Evolutionary conservation across 2,113 vertebrate species (phyloP).

Genomic region (Actenoides lindsayi): DNA sequence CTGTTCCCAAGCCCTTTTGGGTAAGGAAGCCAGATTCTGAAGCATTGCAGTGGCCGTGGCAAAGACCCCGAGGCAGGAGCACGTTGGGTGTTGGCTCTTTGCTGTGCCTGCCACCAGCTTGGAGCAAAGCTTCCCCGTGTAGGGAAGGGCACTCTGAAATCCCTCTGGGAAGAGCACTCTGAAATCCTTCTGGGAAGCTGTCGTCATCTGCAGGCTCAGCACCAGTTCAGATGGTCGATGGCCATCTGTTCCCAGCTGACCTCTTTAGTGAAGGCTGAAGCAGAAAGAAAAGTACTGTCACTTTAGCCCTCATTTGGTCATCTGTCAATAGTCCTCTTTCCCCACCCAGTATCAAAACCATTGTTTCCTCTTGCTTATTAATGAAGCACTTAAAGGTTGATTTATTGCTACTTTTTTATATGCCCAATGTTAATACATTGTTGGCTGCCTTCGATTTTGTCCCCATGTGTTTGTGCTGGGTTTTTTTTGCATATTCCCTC

Average conservation of each 20-base stretch:
- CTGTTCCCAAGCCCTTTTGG: not conserved
- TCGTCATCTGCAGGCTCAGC: not conserved
- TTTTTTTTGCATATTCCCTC: not conserved
- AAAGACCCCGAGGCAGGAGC: not conserved
- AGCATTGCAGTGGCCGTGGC: not conserved
- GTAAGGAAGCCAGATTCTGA: not conserved
- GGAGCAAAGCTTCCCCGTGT: not conserved
- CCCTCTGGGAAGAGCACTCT: not conserved
- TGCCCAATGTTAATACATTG: not conserved
- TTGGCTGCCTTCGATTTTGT: not conserved
- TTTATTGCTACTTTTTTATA: not conserved
- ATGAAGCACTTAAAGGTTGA: not conserved
- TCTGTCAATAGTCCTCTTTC: not conserved
- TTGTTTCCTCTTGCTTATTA: not conserved
- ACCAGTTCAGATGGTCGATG: not conserved
- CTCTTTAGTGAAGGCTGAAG: constrained; percentile 13
- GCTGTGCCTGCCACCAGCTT: not conserved
- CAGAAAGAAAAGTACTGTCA: constrained; percentile 9
- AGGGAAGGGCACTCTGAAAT: not conserved
- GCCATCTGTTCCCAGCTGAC: constrained; percentile 50
- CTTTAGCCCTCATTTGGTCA: not conserved
- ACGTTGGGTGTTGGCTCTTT: not conserved
- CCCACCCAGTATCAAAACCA: not conserved
- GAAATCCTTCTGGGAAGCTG: not conserved
- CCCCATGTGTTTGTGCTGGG: not conserved